A percentile compares a stretch with the other conserved stretches of the same genome.
phyloP scores from a whole-genome alignment of 2,888 invertebrate species.

The Orchesella flavescens region DNA sequence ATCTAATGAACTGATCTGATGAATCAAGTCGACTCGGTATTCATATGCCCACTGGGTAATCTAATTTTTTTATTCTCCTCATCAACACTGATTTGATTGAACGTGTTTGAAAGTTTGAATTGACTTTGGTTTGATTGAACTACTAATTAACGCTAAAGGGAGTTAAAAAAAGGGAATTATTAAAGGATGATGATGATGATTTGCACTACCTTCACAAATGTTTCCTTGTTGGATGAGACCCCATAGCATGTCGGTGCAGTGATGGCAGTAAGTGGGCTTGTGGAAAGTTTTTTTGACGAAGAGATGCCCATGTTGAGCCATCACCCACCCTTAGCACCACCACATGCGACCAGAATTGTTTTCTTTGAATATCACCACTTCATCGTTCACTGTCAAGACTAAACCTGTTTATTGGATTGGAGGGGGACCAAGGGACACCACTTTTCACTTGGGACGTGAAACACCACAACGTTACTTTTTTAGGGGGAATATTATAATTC shows the following conservation, averaged over 20 bases:
- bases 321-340: conserved; percentile 78
- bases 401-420: conserved; percentile 5
- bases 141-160: too few species aligned
- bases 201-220: conserved; percentile 96
- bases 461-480: too few species aligned
- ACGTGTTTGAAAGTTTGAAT: too few species aligned
- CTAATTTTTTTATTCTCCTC: too few species aligned
- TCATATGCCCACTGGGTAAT: too few species aligned
- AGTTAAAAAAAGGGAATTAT: too few species aligned
- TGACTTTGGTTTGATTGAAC: too few species aligned
- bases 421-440: background rate
- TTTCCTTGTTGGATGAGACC: conserved; percentile 99
- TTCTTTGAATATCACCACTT: conserved; percentile 57
- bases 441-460: background rate
- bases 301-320: conserved; percentile 88
- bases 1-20: too few species aligned
- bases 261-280: conserved; percentile 99
- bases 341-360: conserved; percentile 77
- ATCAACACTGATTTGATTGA: too few species aligned
- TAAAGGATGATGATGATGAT: background rate
- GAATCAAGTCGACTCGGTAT: too few species aligned
- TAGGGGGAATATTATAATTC: too few species aligned
- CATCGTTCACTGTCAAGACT: conserved; percentile 46
- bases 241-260: conserved; percentile 99
- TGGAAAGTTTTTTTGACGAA: conserved; percentile 99